Evolutionary conservation across 2,888 invertebrate genomes (phyloP).

Genomic region (Lasioglossum figueresi): DNA sequence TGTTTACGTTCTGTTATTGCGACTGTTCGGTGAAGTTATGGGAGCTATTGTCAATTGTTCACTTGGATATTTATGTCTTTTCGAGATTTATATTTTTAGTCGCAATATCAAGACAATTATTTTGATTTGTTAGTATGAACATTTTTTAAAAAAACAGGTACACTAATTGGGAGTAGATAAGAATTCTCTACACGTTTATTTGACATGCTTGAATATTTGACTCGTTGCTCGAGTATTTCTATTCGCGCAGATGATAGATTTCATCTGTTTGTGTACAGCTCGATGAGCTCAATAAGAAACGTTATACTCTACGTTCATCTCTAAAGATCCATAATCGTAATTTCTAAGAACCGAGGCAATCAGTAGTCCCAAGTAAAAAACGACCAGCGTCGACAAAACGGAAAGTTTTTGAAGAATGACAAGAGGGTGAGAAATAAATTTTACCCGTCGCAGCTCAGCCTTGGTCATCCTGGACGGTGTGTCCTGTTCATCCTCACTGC

Average conservation of each 20-base stretch:
- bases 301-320: neutral
- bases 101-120: neutral
- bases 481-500: constrained; percentile 84
- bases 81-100: neutral
- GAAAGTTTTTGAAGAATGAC: neutral
- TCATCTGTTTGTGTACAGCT: neutral
- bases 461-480: constrained; percentile 87
- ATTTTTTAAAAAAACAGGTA: neutral
- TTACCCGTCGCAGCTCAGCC: constrained; percentile 89
- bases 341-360: neutral
- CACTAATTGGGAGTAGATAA: neutral
- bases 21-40: neutral
- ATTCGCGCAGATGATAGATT: neutral
- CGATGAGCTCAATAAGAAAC: neutral
- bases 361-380: neutral
- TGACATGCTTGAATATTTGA: neutral
- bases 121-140: neutral
- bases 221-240: neutral
- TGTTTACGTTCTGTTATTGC: neutral
- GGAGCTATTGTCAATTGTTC: no score
- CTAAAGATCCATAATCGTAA: neutral
- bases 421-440: neutral
- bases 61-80: neutral
- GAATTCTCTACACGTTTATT: neutral
- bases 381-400: neutral